Evolutionary conservation across 2,888 invertebrate genomes (phyloP).

Genomic region (Rosalia funebris): DNA sequence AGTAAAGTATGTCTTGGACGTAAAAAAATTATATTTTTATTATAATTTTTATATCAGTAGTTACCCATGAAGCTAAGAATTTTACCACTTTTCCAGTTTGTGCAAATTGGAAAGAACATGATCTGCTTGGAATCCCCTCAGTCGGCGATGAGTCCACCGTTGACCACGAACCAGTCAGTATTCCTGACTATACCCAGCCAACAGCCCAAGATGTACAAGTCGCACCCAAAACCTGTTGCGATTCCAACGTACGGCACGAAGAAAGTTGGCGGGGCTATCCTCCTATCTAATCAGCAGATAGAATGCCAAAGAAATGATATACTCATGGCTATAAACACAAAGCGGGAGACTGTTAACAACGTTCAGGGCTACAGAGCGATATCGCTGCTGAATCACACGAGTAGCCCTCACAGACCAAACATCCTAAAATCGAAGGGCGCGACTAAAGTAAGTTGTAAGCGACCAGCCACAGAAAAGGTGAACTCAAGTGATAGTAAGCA

Average conservation of each 20-base stretch:
- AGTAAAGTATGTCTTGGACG: no score
- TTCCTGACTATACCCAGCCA: conserved; percentile 55
- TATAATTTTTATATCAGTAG: no score
- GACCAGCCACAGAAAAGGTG: conserved; percentile 53
- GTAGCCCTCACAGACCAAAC: conserved; percentile 51
- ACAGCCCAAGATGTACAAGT: conserved; percentile 62
- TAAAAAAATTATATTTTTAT: neutral
- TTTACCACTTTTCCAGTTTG: conserved; percentile 52
- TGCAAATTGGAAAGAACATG: conserved; percentile 55
- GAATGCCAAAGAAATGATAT: conserved; percentile 59
- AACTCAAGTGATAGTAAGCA: conserved; percentile 56
- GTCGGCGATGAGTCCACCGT: conserved; percentile 50
- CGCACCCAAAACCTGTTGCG: conserved; percentile 71
- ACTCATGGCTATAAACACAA: conserved; percentile 54
- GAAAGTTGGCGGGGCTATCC: conserved; percentile 69
- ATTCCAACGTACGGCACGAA: conserved; percentile 69
- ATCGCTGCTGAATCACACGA: conserved; percentile 44
- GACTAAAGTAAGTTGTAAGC: conserved; percentile 53
- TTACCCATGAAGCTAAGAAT: no score
- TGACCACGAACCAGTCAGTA: conserved; percentile 51
- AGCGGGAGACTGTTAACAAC: conserved; percentile 48
- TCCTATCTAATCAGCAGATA: conserved; percentile 64
- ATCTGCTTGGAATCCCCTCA: conserved; percentile 53
- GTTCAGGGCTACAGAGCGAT: conserved; percentile 46
- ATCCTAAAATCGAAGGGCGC: conserved; percentile 53